Percentiles rank a stretch among this genome's conserved stretches.
Conservation (phyloP, 2,113 vertebrate genomes). For the Bucco capensis region DNA sequence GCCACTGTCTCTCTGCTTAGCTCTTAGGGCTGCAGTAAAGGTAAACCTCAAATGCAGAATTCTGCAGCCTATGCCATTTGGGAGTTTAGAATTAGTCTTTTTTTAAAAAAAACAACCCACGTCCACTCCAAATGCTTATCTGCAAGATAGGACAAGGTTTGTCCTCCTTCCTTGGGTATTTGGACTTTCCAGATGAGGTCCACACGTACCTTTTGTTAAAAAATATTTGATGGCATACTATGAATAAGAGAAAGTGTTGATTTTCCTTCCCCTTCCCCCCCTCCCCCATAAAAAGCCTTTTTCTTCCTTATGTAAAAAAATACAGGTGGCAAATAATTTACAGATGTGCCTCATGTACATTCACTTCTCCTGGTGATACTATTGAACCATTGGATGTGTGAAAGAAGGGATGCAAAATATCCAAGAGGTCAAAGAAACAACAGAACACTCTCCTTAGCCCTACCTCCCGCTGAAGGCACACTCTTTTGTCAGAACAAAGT, state of each 20-base stretch:
- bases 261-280: neutral
- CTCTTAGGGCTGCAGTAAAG: neutral
- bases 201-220: neutral
- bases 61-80: neutral
- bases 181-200: neutral
- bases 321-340: neutral
- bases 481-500: neutral
- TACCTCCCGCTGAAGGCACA: neutral
- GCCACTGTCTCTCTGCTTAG: neutral
- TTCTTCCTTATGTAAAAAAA: neutral
- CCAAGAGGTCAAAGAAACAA: neutral
- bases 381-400: neutral
- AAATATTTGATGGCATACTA: neutral
- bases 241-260: neutral
- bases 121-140: neutral
- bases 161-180: neutral
- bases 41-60: neutral
- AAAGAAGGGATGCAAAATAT: neutral
- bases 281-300: neutral
- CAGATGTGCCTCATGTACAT: neutral
- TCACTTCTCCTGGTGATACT: neutral
- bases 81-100: neutral
- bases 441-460: neutral
- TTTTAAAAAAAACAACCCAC: too few species aligned
- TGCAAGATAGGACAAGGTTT: neutral